A percentile compares a stretch with the other conserved stretches of the same genome.
Evolutionary conservation across 2,797 vertebrate genomes (phyloP).

Genomic region (Novumbra hubbsi): DNA sequence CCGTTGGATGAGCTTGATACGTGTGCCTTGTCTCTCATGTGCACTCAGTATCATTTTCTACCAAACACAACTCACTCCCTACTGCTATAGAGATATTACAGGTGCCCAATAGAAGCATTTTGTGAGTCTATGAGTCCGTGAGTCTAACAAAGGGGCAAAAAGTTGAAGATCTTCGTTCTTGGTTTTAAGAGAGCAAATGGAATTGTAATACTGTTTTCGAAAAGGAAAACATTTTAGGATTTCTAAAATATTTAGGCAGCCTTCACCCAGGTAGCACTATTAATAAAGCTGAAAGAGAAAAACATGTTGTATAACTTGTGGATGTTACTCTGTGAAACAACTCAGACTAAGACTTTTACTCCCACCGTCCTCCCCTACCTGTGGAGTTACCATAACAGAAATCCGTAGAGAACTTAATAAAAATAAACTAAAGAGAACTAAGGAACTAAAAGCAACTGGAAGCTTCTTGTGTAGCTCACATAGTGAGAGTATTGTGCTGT

Average conservation of each 20-base stretch:
- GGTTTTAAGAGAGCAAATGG: background rate
- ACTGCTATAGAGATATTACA: background rate
- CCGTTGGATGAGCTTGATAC: too few relatives aligned
- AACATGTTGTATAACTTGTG: background rate
- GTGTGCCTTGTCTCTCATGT: background rate
- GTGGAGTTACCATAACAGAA: background rate
- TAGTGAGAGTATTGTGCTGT: too few relatives aligned
- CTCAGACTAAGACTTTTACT: background rate
- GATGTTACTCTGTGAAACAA: background rate
- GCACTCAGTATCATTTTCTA: background rate
- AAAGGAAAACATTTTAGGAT: slow-evolving; percentile 17
- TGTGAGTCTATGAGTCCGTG: too few relatives aligned
- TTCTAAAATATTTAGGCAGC: slow-evolving; percentile 17
- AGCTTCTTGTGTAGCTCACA: too few relatives aligned
- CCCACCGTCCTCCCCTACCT: background rate
- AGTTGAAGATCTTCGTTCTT: background rate
- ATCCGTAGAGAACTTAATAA: background rate
- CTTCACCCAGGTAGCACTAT: background rate
- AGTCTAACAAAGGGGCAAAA: background rate
- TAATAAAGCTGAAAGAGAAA: background rate
- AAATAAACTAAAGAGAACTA: background rate
- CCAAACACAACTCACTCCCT: background rate
- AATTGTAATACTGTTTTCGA: slow-evolving; percentile 6
- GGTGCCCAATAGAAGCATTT: background rate
- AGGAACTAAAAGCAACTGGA: slow-evolving; percentile 2